Evolutionary conservation across 2,797 vertebrate genomes (phyloP).

Genomic region (Euphonia xanthogaster): DNA sequence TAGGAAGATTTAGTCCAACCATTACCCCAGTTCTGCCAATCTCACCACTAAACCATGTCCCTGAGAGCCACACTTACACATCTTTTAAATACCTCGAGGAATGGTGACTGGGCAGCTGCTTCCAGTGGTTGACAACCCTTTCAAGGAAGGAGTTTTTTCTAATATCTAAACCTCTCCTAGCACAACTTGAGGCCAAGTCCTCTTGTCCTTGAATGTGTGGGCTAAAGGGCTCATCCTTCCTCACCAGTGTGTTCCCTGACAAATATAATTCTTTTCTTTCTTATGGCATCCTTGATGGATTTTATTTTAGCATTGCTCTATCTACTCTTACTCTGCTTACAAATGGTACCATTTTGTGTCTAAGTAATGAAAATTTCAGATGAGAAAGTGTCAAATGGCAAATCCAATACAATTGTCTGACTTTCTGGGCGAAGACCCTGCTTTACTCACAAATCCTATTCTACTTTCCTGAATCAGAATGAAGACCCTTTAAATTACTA

Average conservation of each 20-base stretch:
- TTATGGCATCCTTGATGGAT: not conserved
- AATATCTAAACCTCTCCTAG: not conserved
- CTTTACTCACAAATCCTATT: not conserved
- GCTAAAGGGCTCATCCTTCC: not conserved
- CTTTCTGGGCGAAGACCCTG: not conserved
- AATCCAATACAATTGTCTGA: not conserved
- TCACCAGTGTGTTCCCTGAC: not conserved
- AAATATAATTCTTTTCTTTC: not conserved
- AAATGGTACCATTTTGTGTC: not conserved
- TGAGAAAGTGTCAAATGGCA: not conserved
- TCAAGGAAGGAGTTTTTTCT: not conserved
- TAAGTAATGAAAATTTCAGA: not conserved
- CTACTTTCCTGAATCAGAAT: not conserved
- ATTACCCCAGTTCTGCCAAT: not conserved
- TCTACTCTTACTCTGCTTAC: not conserved
- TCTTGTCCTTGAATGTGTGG: not conserved
- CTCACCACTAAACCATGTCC: not conserved
- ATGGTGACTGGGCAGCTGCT: not conserved
- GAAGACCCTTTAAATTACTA: not conserved
- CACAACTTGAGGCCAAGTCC: not conserved
- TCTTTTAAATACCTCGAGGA: not conserved
- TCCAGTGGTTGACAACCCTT: not conserved
- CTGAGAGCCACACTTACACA: accelerated
- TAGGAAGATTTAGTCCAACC: not conserved
- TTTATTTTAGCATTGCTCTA: not conserved